phyloP scores from a whole-genome alignment of 2,797 vertebrate species.

The Enteromius argenteus region DNA sequence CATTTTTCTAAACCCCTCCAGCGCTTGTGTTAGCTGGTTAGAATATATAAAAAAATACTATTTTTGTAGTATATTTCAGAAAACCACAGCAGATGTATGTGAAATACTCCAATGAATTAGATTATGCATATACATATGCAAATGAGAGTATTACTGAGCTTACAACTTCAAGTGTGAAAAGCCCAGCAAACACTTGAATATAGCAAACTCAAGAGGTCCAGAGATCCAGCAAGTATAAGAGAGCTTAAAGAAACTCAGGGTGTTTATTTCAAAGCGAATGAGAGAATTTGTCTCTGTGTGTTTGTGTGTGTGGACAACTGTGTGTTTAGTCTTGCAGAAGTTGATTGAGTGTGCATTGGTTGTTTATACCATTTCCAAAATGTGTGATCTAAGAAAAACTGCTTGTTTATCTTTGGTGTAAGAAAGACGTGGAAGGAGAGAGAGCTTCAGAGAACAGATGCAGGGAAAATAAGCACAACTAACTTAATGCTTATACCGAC shows the following conservation, averaged over 20 bases:
- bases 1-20: no score
- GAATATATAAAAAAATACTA: no score
- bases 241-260: background rate
- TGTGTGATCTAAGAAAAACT: conserved; percentile 24
- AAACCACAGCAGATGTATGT: background rate
- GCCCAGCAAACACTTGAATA: background rate
- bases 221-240: background rate
- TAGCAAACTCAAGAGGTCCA: background rate
- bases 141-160: background rate
- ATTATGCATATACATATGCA: background rate
- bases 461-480: background rate
- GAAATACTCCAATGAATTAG: no score
- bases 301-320: conserved; percentile 18
- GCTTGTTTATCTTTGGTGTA: conserved; percentile 37
- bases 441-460: background rate
- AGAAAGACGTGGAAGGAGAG: conserved; percentile 7
- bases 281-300: background rate
- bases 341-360: conserved; percentile 21
- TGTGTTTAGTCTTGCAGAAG: conserved; percentile 27
- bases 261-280: conserved; percentile 22
- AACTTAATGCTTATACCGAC: background rate
- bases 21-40: no score
- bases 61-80: background rate
- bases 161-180: background rate
- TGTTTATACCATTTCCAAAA: conserved; percentile 28